A percentile compares a stretch with the other conserved stretches of the same genome.
These are phyloP conservation scores for Morone saxatilis DNA, from an alignment of 2,113 vertebrate genomes.

Conservation along the genomic window DNA sequence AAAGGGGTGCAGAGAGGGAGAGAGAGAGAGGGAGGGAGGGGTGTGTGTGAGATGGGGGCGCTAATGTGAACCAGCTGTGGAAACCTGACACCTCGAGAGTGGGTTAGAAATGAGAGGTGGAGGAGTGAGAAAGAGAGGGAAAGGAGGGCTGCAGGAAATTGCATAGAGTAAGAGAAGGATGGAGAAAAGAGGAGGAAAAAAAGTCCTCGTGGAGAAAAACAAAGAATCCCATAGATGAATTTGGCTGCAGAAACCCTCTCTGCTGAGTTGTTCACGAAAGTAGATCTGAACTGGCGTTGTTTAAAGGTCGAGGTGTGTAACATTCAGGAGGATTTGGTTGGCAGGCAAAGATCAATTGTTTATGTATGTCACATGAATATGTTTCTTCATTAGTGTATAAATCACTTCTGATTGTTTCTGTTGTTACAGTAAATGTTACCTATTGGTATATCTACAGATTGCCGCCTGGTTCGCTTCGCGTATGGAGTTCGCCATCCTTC, in stretches of 20 bases:
- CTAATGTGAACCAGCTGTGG: slow-evolving; percentile 87
- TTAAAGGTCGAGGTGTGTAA: background rate
- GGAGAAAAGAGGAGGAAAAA: slow-evolving; percentile 53
- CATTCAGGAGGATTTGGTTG: too few relatives aligned
- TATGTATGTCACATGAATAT: too few relatives aligned
- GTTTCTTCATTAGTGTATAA: too few relatives aligned
- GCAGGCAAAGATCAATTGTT: too few relatives aligned
- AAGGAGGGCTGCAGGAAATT: slow-evolving; percentile 67
- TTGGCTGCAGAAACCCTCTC: slow-evolving; percentile 56
- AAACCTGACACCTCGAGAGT: slow-evolving; percentile 84
- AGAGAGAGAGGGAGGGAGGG: slow-evolving; percentile 22
- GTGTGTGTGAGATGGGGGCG: slow-evolving; percentile 67
- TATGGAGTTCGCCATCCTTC: too few relatives aligned
- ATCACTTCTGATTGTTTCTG: too few relatives aligned
- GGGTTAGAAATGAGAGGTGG: slow-evolving; percentile 72
- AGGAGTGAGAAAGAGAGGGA: slow-evolving; percentile 76
- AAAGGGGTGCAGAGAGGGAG: slow-evolving; percentile 27
- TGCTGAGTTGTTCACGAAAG: slow-evolving; percentile 57
- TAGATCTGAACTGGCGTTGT: too few relatives aligned
- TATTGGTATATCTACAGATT: too few relatives aligned
- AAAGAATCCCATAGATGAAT: slow-evolving; percentile 81
- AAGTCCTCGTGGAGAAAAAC: slow-evolving; percentile 73
- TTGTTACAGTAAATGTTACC: too few relatives aligned
- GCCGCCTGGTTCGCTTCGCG: too few relatives aligned
- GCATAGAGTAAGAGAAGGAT: slow-evolving; percentile 51